Conservation (phyloP, 2,888 invertebrate species). For the Uropetala carovei region DNA sequence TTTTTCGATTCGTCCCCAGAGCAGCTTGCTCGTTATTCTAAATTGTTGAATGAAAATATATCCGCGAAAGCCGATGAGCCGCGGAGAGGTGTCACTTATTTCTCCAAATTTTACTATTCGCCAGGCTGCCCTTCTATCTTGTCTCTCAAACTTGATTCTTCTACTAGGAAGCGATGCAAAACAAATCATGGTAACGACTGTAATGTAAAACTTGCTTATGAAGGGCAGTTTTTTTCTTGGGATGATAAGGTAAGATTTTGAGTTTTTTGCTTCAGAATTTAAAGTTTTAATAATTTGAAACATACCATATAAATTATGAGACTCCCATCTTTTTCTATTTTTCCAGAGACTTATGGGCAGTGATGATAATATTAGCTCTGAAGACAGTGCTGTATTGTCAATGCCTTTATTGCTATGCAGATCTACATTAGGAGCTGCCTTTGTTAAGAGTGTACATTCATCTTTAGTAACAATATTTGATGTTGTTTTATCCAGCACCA, state of each 20-base stretch:
- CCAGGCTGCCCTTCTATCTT: conserved; percentile 29
- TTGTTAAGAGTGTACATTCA: neutral
- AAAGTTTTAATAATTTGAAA: neutral
- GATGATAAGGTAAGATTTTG: conserved; percentile 46
- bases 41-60: neutral
- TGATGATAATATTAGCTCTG: neutral
- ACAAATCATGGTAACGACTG: neutral
- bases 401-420: conserved; percentile 38
- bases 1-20: conserved; percentile 3
- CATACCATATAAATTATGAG: neutral
- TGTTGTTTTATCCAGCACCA: neutral
- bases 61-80: neutral
- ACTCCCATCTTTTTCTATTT: neutral
- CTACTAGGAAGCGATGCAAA: neutral
- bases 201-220: neutral
- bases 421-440: conserved; percentile 23
- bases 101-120: neutral
- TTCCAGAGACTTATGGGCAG: neutral
- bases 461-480: conserved; percentile 25
- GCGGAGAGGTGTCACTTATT: neutral
- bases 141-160: neutral
- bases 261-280: neutral
- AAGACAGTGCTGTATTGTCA: neutral
- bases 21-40: neutral
- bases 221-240: conserved; percentile 45